Conservation (phyloP, 2,797 vertebrate species). For the Tragelaphus eurycerus region DNA sequence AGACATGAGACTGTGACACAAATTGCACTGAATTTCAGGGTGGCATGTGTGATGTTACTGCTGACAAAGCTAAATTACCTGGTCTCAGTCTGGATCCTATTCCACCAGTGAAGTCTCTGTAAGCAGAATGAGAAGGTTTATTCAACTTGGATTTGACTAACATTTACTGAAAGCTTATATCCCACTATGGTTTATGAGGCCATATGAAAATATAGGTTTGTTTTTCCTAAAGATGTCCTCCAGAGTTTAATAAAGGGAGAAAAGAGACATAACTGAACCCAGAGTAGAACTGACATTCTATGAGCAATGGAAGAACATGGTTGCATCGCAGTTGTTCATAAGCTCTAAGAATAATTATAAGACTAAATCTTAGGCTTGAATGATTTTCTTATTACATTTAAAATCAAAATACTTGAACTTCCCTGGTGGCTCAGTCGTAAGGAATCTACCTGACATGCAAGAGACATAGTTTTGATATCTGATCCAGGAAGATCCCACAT, state of each 20-base stretch:
- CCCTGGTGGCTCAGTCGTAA: background rate
- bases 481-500: background rate
- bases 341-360: background rate
- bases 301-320: background rate
- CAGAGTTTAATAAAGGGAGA: background rate
- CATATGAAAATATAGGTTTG: background rate
- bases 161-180: background rate
- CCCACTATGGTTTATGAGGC: background rate
- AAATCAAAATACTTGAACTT: background rate
- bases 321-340: background rate
- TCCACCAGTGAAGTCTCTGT: slow-evolving; percentile 73
- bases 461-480: background rate
- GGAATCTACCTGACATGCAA: background rate
- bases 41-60: accelerated
- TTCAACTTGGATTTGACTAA: background rate
- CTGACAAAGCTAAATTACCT: slow-evolving; percentile 80
- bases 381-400: background rate
- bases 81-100: slow-evolving; percentile 84
- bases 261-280: background rate
- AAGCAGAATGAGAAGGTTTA: slow-evolving; percentile 25
- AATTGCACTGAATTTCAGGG: slow-evolving; percentile 38
- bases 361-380: background rate
- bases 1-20: slow-evolving; percentile 45
- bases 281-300: background rate
- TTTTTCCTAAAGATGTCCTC: background rate